Base-by-base conservation (phyloP, 37 sponge, comb jelly and placozoan species). In the Spongilla lacustris region DNA sequence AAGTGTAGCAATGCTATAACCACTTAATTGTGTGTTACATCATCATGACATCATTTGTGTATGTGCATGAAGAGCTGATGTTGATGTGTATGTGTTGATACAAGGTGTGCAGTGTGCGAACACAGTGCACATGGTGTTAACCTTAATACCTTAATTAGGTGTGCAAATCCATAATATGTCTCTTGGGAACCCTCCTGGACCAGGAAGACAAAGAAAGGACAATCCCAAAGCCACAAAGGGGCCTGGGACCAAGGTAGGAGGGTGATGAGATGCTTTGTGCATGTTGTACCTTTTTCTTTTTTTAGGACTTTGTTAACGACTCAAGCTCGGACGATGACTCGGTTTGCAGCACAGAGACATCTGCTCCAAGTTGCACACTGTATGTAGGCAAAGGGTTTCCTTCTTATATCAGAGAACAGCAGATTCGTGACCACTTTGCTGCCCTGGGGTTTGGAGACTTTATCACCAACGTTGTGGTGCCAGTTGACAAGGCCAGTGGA, bases 61-160 rank as follows among this genome's bases (percentile, higher is more conserved):
- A n/a, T n/a, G n/a, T n/a, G n/a, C n/a, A n/a, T n/a, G n/a, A n/a
- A n/a, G n/a, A n/a, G n/a, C n/a, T n/a, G n/a, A n/a, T n/a, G n/a
- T n/a, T n/a, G n/a, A n/a, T n/a, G n/a, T n/a, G n/a, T n/a, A n/a
- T n/a, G 24, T 30, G 19, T 6, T 17, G 86, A 86, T 86, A 79
- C 86, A 46, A n/a, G 9, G 10, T 25, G 24, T 36, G 79, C 79
- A 38, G 73, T 49, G 0, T 2, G 0, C 22, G n/a, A 17, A 26
- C 71, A 78, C 5, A 69, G 78, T 79, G 75, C n/a, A 73, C 25
- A 79, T 74, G 75, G 0, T 3, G 36, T 31, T 87, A 46, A 46
- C 8, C 46, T 8, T n/a, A 10, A 10, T 4, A 46, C 4, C 8
- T 8, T 46, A 8, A 17, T 74, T 87, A 26, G 87, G 81, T 10